Conservation (phyloP, 1,140 invertebrate species). For the Archivesica marissinica region DNA sequence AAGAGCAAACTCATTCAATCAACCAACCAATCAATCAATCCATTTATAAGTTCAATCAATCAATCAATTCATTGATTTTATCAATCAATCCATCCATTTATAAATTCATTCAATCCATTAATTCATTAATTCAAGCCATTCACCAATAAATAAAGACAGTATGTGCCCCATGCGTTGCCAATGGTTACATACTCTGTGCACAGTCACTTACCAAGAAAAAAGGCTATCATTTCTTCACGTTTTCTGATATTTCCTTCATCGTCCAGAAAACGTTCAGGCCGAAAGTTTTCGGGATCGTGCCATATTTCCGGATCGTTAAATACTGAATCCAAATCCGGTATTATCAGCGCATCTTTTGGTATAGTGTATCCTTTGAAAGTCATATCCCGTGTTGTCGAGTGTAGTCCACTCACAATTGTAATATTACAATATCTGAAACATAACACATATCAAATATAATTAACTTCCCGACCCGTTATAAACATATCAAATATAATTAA, state of each 20-base stretch:
- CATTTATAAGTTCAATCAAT: too few species aligned
- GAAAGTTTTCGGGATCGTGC: conserved; percentile 88
- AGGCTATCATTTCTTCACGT: conserved; percentile 61
- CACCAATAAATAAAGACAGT: neutral
- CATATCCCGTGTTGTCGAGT: conserved; percentile 45
- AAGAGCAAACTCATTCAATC: too few species aligned
- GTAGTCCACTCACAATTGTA: neutral
- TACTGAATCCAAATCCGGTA: conserved; percentile 74
- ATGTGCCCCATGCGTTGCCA: neutral
- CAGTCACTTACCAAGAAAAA: conserved; percentile 49
- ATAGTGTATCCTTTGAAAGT: conserved; percentile 76
- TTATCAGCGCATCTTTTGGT: conserved; percentile 73
- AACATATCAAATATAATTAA: too few species aligned
- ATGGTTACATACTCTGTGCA: neutral
- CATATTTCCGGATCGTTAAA: conserved; percentile 83
- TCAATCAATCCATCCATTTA: neutral
- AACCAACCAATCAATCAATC: too few species aligned
- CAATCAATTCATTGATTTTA: neutral
- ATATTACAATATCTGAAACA: conserved; percentile 33
- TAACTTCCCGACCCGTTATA: too few species aligned
- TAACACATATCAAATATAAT: neutral
- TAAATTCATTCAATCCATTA: neutral
- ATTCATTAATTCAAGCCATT: neutral
- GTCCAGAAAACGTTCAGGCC: conserved; percentile 87
- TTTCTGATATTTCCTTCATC: conserved; percentile 54